Evolutionary conservation across 2,113 vertebrate genomes (phyloP), one percentile per base, ranked within the genome.

Genomic region (Pangasianodon hypophthalmus): DNA sequence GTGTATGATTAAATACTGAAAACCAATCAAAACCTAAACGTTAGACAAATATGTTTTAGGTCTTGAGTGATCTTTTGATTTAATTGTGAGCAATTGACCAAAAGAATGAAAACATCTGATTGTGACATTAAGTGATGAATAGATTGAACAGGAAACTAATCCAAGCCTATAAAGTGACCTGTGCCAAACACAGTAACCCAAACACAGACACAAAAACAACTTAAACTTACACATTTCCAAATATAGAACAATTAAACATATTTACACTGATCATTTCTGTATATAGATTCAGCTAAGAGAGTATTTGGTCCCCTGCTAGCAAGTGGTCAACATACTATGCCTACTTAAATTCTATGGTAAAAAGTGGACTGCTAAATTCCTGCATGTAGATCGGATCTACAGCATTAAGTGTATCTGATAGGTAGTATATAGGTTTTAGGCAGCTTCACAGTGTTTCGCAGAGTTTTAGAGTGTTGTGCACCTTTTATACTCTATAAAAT

Each of bases 81-180:
- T 32, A 56, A 56, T 37, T 56, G 52, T 29, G 19, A 26, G 44
- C 26, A 58, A 60, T 1, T 60, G 9, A 60, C 11, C 56, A 60
- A 84, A 60, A 44, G 32, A 60, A 41, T 41, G 10, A 86, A 52
- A 50, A 37, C 48, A 79, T 93, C 84, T 86, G 73, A 41, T 32
- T 75, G 41, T 88, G 58, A 85, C 5, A 37, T 90, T 80, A 85
- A 82, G 67, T n/a, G 88, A 37, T 52, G n/a, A 85, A 73, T 87
- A 26, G 8, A 52, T 71, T 50, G 32, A 77, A 80, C 2, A 73
- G 64, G 79, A 87, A 90, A 86, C 19, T 41, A 82, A 84, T 84
- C 44, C 73, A 46, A 84, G 86, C 86, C 93, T 94, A 93, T 95
- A 96, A 96, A 96, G 95, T 96, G 95, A 95, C 94, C 91, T 93